Base-by-base conservation (phyloP, 2,113 vertebrate genomes). In the Campylomormyrus numenius region DNA sequence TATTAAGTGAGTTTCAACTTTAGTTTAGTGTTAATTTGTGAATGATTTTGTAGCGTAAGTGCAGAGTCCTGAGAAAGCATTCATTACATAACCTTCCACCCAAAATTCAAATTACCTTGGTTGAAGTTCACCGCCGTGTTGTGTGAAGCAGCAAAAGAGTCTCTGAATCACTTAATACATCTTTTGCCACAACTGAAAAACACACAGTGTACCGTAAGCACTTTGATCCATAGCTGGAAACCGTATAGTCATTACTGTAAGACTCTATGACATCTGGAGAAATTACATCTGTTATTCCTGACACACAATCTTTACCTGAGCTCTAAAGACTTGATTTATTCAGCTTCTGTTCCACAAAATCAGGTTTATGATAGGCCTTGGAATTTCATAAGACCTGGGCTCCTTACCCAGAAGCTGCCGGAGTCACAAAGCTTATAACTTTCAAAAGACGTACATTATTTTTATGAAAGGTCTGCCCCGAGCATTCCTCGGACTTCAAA, bases 141-240 rank as follows among this genome's bases (percentile, higher is more conserved):
- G 93, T 93, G 92, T 94, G 93, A 93, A 92, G 93, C 93, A 92
- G 93, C 89, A 90, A 91, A 77, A 92, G 88, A 35, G 50, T 92
- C 91, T 92, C 84, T 50, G 90, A 91, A 92, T 85, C 89, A 91
- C 93, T 94, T 92, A 94, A 93, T 94, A 93, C 93, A 94, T 95
- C 94, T 93, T 94, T 93, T 95, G 94, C 92, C 94, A 92, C 92
- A 92, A 48, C 94, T 92, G 93, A 94, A 94, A 93, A 92, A 93
- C 92, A 93, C 88, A 88, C 94, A 93, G 92, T 94, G 90, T 94
- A 91, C 91, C 84, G 45, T 49, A 90, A 84, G 88, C 17, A 88
- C 93, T 95, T 94, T 94, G 94, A 96, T 96, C 93, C 91, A 89
- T 93, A 93, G 94, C 94, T 94, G 93, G 93, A 94, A 95, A 95